phyloP scores from a whole-genome alignment of 2,888 invertebrate species.

The Notodonta dromedarius region DNA sequence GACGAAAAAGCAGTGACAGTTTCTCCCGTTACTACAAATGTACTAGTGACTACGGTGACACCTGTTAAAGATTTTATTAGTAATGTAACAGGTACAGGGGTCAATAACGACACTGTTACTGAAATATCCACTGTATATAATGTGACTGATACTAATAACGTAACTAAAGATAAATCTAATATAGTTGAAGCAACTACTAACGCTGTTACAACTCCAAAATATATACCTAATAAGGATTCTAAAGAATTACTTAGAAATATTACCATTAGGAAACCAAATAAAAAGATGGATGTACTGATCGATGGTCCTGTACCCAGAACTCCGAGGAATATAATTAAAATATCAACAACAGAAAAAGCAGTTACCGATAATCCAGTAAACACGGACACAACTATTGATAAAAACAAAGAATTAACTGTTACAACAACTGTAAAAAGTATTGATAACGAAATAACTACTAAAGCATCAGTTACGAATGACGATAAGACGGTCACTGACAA shows the following conservation, averaged over 20 bases:
- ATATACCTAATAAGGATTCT: neutral
- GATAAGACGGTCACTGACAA: too few species aligned
- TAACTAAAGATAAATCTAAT: neutral
- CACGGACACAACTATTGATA: neutral
- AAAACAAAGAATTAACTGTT: too few species aligned
- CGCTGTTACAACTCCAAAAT: neutral
- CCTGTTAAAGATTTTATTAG: neutral
- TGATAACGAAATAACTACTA: too few species aligned
- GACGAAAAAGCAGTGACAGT: neutral
- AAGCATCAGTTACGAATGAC: too few species aligned
- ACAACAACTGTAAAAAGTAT: too few species aligned
- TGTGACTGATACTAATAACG: neutral
- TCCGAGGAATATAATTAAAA: neutral
- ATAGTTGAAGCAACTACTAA: neutral
- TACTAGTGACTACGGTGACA: neutral
- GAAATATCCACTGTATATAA: neutral
- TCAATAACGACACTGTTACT: neutral
- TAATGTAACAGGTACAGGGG: neutral
- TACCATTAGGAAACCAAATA: neutral
- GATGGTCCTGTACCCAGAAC: neutral
- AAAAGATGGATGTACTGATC: neutral
- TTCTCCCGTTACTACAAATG: neutral
- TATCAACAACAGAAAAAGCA: neutral
- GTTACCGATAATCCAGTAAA: neutral
- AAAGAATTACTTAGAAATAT: too few species aligned